Base-by-base conservation (phyloP, 2,113 vertebrate species). In the Pavo muticus region DNA sequence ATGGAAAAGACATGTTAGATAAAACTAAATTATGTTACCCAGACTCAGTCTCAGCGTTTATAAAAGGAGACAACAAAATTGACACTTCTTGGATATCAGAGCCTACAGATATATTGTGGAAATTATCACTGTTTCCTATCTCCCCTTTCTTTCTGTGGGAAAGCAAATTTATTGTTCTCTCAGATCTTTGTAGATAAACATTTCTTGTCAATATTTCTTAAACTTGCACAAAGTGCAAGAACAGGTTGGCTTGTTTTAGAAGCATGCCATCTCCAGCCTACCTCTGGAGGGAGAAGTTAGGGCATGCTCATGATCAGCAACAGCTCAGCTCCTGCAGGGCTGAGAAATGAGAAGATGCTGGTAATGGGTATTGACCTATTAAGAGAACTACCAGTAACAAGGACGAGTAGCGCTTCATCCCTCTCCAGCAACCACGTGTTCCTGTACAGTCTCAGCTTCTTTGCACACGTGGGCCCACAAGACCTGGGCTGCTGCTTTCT, bases 1-100 rank as follows among this genome's bases (percentile, higher is more conserved):
- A 84, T 86, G 39, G 37, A 84, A 91, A 79, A 95, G 91, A 35
- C 9, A 17, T 76, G 52, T 65, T 76, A 90, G 77, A 42, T 88
- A 74, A 87, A 93, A 91, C 24, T 74, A 44, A 83, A 82, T 94
- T 79, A 56, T 32, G 4, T 74, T 91, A 54, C 47, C 32, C 85
- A 56, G 56, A 32, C 63, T 21, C 63, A 70, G 42, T 83, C 24
- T 20, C 20, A 24, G 21, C 77, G 25, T 92, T 90, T 90, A 85
- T 89, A 73, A 85, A 42, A 2, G 3, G 35, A 92, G 50, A 71
- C 17, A 8, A 32, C 54, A 56, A 83, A 91, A 88, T 47, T 40
- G n/a, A 2, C 45, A 35, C 37, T 59, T 80, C 54, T 40, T 79
- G 23, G 19, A 21, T n/a, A 57, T 48, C 2, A 27, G 59, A 85